Evolutionary conservation across 2,113 vertebrate genomes (phyloP), one percentile per base, ranked within the genome.

Genomic region (Pagrus major): DNA sequence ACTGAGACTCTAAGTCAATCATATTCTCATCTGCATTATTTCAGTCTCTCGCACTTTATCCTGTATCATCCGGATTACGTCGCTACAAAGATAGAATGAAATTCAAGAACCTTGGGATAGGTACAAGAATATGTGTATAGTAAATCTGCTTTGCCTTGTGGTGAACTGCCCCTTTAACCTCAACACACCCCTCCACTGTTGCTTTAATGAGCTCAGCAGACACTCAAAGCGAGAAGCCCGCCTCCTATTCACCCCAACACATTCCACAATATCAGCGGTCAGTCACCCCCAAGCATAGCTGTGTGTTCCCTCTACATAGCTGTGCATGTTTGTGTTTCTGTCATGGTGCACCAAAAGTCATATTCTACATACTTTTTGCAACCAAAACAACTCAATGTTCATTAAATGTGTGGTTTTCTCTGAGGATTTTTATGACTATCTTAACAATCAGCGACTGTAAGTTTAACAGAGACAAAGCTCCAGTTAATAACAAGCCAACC

Each of bases 211-310:
- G 87, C 81, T 65, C 78, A 76, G 80, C 79, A 83, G 74, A 73
- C 88, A 31, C 85, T 85, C 78, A 73, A 21, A 83, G 84, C 60
- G 29, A 81, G 70, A 47, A 77, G 47, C 71, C 84, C 78, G 23
- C 86, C 91, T 84, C 85, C 79, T 39, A 86, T 90, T 89, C 87
- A 91, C 63, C 71, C 76, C 61, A 2, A 85, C 89, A 84, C 93
- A 94, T 93, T 94, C 92, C 92, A 78, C 81, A 76, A 44, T 55
- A 88, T 76, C 46, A 88, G 77, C 21, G 18, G 60, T 74, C 84
- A 56, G 44, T 72, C 44, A 69, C 86, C 49, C 49, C 51, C 12
- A 1, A 27, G 16, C n/a, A n/a, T n/a, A n/a, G 44, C 42, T 20
- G 18, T 2, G 7, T 12, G n/a, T 33, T 8, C 60, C 47, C 60